Percentiles rank a stretch among this genome's conserved stretches.
Conservation (phyloP, 2,888 invertebrate genomes). For the Parascotia fuliginaria region DNA sequence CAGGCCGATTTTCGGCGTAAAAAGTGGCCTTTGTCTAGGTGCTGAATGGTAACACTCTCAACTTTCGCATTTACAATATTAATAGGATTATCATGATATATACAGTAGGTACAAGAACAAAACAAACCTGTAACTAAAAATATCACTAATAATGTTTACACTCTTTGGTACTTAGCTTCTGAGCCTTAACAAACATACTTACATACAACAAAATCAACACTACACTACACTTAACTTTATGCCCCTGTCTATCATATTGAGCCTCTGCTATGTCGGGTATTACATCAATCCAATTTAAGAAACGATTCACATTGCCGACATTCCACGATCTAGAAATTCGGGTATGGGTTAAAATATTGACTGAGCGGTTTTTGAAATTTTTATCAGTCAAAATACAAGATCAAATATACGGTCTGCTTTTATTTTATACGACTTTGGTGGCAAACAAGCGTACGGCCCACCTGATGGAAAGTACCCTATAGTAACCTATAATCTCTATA, state of each 20-base stretch:
- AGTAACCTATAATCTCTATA: too few relatives aligned
- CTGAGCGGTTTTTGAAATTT: not conserved
- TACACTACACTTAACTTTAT: conserved; percentile 51
- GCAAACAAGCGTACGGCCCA: too few relatives aligned
- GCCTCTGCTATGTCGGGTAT: conserved; percentile 63
- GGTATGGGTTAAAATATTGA: conserved; percentile 23
- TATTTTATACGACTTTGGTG: too few relatives aligned
- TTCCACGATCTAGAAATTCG: conserved; percentile 68
- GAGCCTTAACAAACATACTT: too few relatives aligned
- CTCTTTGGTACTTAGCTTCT: not conserved
- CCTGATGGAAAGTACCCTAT: too few relatives aligned
- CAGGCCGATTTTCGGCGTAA: too few relatives aligned
- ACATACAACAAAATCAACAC: conserved; percentile 35
- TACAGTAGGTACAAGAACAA: too few relatives aligned
- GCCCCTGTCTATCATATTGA: conserved; percentile 61
- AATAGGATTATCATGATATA: too few relatives aligned
- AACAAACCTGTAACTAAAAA: not conserved
- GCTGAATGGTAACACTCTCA: too few relatives aligned
- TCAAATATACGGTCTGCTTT: too few relatives aligned
- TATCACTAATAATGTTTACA: not conserved
- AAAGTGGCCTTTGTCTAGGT: too few relatives aligned
- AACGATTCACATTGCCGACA: conserved; percentile 72
- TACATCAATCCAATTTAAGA: conserved; percentile 81
- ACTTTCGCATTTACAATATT: too few relatives aligned
- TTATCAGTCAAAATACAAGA: not conserved